A percentile compares a stretch with the other conserved stretches of the same genome.
Evolutionary conservation across 2,113 vertebrate genomes (phyloP).

Genomic region (Etia nguti): DNA sequence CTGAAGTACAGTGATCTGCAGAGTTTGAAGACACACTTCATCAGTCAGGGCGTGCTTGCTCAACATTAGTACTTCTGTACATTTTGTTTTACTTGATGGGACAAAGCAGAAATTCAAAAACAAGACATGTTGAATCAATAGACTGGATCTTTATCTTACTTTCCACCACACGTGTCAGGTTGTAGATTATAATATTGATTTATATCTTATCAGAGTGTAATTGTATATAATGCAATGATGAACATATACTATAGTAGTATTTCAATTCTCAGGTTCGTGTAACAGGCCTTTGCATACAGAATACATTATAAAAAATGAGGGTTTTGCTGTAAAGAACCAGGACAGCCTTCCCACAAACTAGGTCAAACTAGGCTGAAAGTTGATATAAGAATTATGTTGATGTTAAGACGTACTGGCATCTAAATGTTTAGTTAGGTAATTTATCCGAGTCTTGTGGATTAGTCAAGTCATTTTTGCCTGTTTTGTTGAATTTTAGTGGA

Average conservation of each 20-base stretch:
- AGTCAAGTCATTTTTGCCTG: not conserved
- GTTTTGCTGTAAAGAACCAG: not conserved
- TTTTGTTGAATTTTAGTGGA: not conserved
- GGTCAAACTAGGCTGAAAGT: not conserved
- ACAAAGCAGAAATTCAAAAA: not conserved
- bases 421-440: not conserved
- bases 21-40: constrained; percentile 54
- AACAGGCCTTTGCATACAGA: not conserved
- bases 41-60: constrained; percentile 26
- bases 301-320: not conserved
- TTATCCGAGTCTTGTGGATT: not conserved
- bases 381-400: not conserved
- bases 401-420: not conserved
- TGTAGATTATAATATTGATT: not conserved
- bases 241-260: not conserved
- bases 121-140: not conserved
- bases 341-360: not conserved
- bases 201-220: not conserved
- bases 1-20: constrained; percentile 35
- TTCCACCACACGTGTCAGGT: not conserved
- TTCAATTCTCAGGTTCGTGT: not conserved
- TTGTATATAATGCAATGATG: not conserved
- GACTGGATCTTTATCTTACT: not conserved
- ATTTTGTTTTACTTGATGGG: constrained; percentile 1
- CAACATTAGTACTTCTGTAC: not conserved